phyloP scores from a whole-genome alignment of 2,113 vertebrate species.

The Poecilia latipinna region DNA sequence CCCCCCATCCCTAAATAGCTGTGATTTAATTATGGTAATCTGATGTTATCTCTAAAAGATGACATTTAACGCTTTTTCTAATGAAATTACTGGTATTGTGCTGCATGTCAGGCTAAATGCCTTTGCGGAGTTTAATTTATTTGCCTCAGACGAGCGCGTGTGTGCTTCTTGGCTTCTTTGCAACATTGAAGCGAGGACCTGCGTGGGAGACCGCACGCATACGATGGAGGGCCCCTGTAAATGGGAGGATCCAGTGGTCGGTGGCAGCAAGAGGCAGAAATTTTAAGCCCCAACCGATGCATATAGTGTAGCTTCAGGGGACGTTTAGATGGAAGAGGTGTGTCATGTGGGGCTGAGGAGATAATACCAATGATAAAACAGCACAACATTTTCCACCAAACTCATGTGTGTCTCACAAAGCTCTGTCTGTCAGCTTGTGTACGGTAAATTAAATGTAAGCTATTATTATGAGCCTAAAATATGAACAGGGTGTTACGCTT shows the following conservation, averaged over 20 bases:
- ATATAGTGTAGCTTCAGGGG: slow-evolving; percentile 6
- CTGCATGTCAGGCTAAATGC: slow-evolving; percentile 9
- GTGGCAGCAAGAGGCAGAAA: slow-evolving; percentile 25
- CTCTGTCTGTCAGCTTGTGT: not conserved
- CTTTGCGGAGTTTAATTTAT: slow-evolving; percentile 8
- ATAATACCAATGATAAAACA: slow-evolving; percentile 8
- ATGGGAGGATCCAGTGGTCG: slow-evolving; percentile 42
- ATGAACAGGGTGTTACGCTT: too few species aligned
- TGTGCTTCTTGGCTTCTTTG: slow-evolving; percentile 3
- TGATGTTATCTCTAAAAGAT: slow-evolving; percentile 52
- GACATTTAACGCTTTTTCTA: slow-evolving; percentile 61
- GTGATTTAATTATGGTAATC: slow-evolving; percentile 68
- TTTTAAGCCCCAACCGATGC: slow-evolving; percentile 51
- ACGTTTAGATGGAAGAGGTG: slow-evolving; percentile 9
- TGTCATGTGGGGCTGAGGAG: slow-evolving; percentile 40
- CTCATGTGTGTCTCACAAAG: not conserved
- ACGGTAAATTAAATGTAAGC: not conserved
- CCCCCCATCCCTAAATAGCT: slow-evolving; percentile 4
- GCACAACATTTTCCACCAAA: too few species aligned
- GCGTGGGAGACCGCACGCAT: slow-evolving; percentile 42
- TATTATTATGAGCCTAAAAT: not conserved
- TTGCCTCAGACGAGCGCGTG: not conserved
- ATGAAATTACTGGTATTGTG: slow-evolving; percentile 37
- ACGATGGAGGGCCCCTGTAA: slow-evolving; percentile 8
- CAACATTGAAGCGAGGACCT: slow-evolving; percentile 11